Conservation (phyloP, 2,113 vertebrate species). For the Quiscalus mexicanus region DNA sequence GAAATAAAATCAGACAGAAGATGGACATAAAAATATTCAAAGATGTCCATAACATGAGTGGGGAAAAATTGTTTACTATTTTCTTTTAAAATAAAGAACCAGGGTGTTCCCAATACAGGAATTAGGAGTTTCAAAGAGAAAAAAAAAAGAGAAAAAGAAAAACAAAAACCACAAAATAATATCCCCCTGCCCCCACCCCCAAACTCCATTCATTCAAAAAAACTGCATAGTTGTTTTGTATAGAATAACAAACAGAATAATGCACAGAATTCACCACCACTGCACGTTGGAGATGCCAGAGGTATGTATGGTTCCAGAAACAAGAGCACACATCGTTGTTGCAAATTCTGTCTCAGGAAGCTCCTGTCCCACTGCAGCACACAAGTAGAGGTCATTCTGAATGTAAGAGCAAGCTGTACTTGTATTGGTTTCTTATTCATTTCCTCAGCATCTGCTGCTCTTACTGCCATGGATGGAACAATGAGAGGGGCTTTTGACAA, state of each 20-base stretch:
- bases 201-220: accelerated
- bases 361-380: background rate
- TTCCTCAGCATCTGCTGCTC: background rate
- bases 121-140: background rate
- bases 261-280: background rate
- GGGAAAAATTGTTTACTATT: background rate
- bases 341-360: background rate
- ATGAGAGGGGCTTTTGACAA: background rate
- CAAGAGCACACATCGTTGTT: background rate
- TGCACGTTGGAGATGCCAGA: background rate
- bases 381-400: background rate
- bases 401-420: background rate
- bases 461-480: background rate
- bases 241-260: background rate
- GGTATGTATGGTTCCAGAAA: background rate
- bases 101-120: accelerated
- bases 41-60: background rate
- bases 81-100: background rate
- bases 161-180: background rate
- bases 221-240: background rate
- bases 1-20: background rate
- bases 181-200: too few species aligned
- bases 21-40: background rate
- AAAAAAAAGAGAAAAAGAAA: too few species aligned
- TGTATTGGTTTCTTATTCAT: background rate